Conservation (phyloP, 2,888 invertebrate species). For the Rhagonycha lutea region DNA sequence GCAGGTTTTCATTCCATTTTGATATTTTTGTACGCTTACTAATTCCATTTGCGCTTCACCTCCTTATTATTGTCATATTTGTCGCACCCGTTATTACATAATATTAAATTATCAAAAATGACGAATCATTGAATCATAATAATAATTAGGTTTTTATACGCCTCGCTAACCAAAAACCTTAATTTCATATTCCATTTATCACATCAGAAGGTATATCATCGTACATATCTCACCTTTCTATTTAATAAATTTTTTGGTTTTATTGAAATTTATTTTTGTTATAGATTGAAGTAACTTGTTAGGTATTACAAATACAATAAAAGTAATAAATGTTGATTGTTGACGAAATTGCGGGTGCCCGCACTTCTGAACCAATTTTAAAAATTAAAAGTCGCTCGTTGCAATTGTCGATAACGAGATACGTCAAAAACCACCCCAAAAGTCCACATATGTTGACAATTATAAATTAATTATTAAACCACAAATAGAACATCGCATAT, state of each 20-base stretch:
- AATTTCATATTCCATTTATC: constrained; percentile 1
- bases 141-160: constrained; percentile 8
- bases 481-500: neutral
- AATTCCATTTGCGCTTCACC: constrained; percentile 6
- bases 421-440: constrained; percentile 4
- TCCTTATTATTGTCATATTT: constrained; percentile 3
- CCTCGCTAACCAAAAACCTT: constrained; percentile 19
- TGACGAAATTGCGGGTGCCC: constrained; percentile 36
- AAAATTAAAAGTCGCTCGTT: constrained; percentile 9
- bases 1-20: neutral
- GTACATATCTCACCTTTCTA: constrained; percentile 48
- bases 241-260: constrained; percentile 49
- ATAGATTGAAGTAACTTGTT: constrained; percentile 45
- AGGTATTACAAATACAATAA: constrained; percentile 41
- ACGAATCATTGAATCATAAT: constrained; percentile 12
- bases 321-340: constrained; percentile 47
- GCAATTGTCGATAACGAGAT: neutral
- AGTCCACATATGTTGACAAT: constrained; percentile 26
- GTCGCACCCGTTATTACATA: neutral
- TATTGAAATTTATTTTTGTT: constrained; percentile 41
- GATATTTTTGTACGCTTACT: constrained; percentile 26
- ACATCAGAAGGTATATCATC: constrained; percentile 18
- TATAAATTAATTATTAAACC: constrained; percentile 31
- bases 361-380: constrained; percentile 20
- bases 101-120: neutral